Conservation (phyloP, 2,113 vertebrate species). For the Apus apus region DNA sequence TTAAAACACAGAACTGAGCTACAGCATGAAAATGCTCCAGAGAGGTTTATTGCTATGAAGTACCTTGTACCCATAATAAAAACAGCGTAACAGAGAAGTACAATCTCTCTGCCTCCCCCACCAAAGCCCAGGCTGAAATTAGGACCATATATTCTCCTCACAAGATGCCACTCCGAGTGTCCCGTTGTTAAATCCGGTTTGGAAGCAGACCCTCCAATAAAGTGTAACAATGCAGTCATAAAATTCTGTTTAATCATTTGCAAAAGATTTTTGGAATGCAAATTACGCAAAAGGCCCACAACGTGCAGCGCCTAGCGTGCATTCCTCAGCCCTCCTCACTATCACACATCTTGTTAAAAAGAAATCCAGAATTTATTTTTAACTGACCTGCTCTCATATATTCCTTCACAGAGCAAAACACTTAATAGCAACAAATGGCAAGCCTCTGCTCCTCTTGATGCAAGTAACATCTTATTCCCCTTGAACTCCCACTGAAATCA, state of each 20-base stretch:
- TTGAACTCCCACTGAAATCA: neutral
- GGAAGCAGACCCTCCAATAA: neutral
- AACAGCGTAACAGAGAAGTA: neutral
- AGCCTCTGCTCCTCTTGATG: neutral
- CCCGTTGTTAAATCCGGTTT: neutral
- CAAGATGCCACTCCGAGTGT: neutral
- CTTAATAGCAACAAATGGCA: neutral
- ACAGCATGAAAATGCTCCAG: neutral
- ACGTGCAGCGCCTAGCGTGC: neutral
- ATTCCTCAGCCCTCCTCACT: neutral
- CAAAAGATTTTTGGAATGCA: neutral
- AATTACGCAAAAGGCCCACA: neutral
- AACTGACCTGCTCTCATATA: neutral
- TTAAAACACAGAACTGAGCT: neutral
- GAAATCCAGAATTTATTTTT: neutral
- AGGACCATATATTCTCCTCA: neutral
- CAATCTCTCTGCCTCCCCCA: neutral
- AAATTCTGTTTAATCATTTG: neutral
- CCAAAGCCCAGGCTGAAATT: neutral
- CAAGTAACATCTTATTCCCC: neutral
- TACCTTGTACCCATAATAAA: neutral
- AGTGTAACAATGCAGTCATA: neutral
- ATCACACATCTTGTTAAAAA: neutral
- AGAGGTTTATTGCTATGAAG: neutral
- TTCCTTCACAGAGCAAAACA: neutral